Evolutionary conservation across 2,888 invertebrate genomes (phyloP), one percentile per base, ranked within the genome.

Genomic region (Drosophila paracracens): DNA sequence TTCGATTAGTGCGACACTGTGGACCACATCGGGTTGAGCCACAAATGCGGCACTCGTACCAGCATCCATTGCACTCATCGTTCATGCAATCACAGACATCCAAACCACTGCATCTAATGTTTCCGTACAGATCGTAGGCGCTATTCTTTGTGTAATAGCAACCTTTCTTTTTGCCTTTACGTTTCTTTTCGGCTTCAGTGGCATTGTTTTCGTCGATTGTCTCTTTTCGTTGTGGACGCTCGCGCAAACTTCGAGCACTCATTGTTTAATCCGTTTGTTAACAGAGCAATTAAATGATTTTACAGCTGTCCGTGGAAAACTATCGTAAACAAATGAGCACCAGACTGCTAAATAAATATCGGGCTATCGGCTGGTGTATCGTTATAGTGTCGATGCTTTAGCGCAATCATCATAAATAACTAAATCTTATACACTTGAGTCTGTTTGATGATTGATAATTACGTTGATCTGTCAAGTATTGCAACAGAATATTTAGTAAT

Each of bases 31-130:
- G 97, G 31, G 93, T 93, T 0, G 97, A 97, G 27, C 92, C 93
- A 89, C 98, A 98, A 91, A 95, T 96, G 6, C 94, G 91, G 87
- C 97, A 97, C 2, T 96, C 95, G 89, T 96, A 97, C 93, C 97
- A 97, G 91, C 98, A 98, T 0, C 98, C 98, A 0, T 95, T 94
- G 85, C 98, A 98, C 16, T 94, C 94, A 46, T 94, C 94, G 81
- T 96, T 95, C 76, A 98, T 94, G 90, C 98, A 98, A 92, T 98
- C 98, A 86, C 98, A 98, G 16, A 97, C 88, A 93, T 98, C 96
- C 81, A 94, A 93, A 2, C 95, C 95, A 33, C 95, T 95, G 21
- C 93, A 93, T 29, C 95, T 94, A 77, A 96, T 94, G 40, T 94
- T 93, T 0, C 97, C 97, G 62, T 94, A 94, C 85, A 96, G 96